Evolutionary conservation across 2,888 invertebrate species (phyloP), one percentile per base, ranked within the genome.

Genomic region (Chromoteleia sp.): DNA sequence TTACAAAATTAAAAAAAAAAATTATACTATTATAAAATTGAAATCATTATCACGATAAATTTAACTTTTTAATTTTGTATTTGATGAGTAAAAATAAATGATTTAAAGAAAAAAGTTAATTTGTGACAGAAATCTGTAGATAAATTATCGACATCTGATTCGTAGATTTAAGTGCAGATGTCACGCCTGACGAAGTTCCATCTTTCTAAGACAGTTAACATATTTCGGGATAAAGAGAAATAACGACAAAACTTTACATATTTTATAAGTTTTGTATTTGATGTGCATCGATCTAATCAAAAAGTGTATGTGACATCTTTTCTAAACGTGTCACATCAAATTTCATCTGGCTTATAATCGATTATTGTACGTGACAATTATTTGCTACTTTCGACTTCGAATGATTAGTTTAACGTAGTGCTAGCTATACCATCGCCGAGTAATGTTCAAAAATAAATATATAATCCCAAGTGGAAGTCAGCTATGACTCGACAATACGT

Each of bases 401-500:
- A 4, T 48, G 5, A 3, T 4, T 43, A 2, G 12, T 21, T 19
- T 2, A 3, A 25, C 50, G 50, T 7, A 29, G 12, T 15, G 29
- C 1, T 30, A 30, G n/a, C 29, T 61, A 19, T 48, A 48, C 3
- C 1, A 50, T 12, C 2, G 36, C n/a, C 10, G 36, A 39, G 48
- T 70, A 14, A 58, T 58, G 58, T 45, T 21, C 25, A 56, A 58
- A 70, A 70, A 58, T 58, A 70, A 70, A 70, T 58, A 48, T 48
- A 48, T 6, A 15, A 45, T 14, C 33, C 2, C 1, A 25, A 56
- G 33, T 36, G 21, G 33, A 48, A 70, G 21, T 36, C 48, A 56
- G 25, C 33, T 19, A 58, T 58, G 70, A 70, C n/a, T 58, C 36
- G 15, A 58, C 70, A 14, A 58, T 70, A 43, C 36, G 48, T 48